Evolutionary conservation across 2,113 vertebrate species (phyloP).

Genomic region (Stigmatopora argus): DNA sequence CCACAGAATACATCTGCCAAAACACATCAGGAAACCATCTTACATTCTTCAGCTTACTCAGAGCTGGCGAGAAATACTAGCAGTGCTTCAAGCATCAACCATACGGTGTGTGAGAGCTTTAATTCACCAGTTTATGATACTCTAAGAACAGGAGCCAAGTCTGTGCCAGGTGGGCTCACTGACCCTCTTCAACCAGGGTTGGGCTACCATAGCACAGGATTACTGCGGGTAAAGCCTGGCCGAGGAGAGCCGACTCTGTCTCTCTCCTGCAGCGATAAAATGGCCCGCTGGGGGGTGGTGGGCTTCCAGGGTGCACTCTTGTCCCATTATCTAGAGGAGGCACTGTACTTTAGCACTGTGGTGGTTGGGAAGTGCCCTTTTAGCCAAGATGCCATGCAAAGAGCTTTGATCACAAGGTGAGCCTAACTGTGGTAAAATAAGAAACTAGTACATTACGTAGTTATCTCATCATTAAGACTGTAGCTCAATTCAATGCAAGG

Average conservation of each 20-base stretch:
- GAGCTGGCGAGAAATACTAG: background rate
- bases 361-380: conserved; percentile 85
- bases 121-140: conserved; percentile 60
- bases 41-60: background rate
- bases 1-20: conserved; percentile 3
- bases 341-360: conserved; percentile 78
- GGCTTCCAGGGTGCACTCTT: conserved; percentile 91
- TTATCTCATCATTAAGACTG: background rate
- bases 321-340: conserved; percentile 83
- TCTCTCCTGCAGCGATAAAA: conserved; percentile 93
- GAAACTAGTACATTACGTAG: too few species aligned
- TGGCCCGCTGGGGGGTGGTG: conserved; percentile 74
- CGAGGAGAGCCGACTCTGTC: conserved; percentile 84
- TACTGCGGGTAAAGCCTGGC: conserved; percentile 86
- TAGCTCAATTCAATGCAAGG: too few species aligned
- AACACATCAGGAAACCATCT: background rate
- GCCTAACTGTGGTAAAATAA: background rate
- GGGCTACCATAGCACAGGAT: conserved; percentile 77
- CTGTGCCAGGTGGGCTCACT: conserved; percentile 71
- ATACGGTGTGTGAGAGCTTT: too few species aligned
- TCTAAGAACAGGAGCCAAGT: conserved; percentile 89
- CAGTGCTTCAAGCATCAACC: background rate
- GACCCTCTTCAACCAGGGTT: conserved; percentile 73
- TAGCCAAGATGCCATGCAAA: conserved; percentile 73
- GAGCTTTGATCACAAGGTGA: conserved; percentile 79